A percentile compares a stretch with the other conserved stretches of the same genome.
phyloP scores from a whole-genome alignment of 2,113 vertebrate species.

The Anhinga rufa region DNA sequence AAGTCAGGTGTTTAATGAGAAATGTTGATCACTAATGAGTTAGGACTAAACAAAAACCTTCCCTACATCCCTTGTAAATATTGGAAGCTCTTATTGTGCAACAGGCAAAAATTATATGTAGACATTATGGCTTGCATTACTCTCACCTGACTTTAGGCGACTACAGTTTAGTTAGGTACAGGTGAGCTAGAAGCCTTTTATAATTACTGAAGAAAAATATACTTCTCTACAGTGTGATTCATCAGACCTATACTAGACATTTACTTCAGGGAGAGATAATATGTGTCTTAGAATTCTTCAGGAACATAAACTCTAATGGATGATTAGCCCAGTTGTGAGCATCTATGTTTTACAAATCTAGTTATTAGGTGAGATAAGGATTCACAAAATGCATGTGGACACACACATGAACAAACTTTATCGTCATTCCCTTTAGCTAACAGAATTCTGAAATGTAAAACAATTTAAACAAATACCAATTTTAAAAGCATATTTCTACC shows the following conservation, averaged over 20 bases:
- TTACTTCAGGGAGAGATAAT: background rate
- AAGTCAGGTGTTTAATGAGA: background rate
- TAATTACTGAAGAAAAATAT: background rate
- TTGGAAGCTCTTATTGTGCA: background rate
- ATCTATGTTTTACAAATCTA: background rate
- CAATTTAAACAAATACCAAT: background rate
- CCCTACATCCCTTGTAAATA: background rate
- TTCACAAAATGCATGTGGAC: background rate
- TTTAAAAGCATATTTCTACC: background rate
- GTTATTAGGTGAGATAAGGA: background rate
- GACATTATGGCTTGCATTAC: background rate
- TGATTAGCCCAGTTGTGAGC: background rate
- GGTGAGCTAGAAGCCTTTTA: background rate
- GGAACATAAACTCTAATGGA: background rate
- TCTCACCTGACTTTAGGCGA: background rate
- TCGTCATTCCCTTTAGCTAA: background rate
- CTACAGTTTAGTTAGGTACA: background rate
- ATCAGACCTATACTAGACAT: background rate
- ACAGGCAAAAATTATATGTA: background rate
- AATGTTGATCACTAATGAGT: background rate
- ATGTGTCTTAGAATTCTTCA: background rate
- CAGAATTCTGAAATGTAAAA: background rate
- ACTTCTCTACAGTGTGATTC: background rate
- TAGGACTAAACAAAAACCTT: background rate
- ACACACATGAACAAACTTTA: background rate